Conservation (phyloP, 2,797 vertebrate species). For the Bradypus variegatus region DNA sequence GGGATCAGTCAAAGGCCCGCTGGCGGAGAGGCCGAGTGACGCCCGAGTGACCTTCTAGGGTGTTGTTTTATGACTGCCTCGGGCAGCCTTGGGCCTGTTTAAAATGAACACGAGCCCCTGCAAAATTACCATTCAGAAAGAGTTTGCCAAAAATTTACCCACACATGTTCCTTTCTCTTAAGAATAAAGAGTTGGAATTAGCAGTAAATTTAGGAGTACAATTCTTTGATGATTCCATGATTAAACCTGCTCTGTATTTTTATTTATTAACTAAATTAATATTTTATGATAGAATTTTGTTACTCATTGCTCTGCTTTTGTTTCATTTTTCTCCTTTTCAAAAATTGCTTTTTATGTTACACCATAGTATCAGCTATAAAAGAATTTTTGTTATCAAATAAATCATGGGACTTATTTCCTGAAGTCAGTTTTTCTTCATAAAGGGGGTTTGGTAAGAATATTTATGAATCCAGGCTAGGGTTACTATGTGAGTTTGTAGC, state of each 20-base stretch:
- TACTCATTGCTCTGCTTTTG: background rate
- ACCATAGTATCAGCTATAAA: background rate
- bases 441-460: background rate
- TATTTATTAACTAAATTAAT: too few relatives aligned
- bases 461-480: background rate
- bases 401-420: background rate
- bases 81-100: background rate
- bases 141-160: background rate
- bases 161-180: background rate
- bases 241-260: background rate
- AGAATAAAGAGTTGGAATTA: background rate
- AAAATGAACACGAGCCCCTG: background rate
- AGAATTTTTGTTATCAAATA: background rate
- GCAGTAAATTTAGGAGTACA: background rate
- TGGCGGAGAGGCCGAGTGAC: background rate
- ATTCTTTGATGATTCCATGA: background rate
- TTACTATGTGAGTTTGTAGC: background rate
- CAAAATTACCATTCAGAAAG: background rate
- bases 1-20: background rate
- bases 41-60: background rate
- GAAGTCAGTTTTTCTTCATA: background rate
- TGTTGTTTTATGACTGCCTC: background rate
- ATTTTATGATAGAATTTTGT: too few relatives aligned
- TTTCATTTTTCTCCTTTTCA: background rate
- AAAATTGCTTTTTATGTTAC: background rate